These are phyloP conservation scores for Moxostoma hubbsi DNA, from an alignment of 2,797 vertebrate species.

Conservation along the genomic window DNA sequence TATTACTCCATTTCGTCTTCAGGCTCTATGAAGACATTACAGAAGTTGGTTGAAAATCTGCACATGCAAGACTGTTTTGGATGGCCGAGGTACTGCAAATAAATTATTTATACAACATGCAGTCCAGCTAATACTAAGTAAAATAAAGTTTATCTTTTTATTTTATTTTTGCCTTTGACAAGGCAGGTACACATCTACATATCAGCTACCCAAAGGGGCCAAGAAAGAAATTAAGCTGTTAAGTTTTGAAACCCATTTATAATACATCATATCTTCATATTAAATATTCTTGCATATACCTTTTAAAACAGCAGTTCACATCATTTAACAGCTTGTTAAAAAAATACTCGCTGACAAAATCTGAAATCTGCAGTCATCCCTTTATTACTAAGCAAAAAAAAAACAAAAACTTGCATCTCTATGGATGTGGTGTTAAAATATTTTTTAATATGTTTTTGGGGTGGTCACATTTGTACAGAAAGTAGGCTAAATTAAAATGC, in stretches of 20 bases:
- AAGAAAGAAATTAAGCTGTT: conserved; percentile 49
- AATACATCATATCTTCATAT: conserved; percentile 42
- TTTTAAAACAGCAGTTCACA: conserved; percentile 64
- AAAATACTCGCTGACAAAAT: conserved; percentile 65
- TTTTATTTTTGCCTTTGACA: background rate
- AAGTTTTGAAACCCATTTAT: conserved; percentile 49
- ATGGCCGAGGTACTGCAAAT: conserved; percentile 31
- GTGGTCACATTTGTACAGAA: conserved; percentile 64
- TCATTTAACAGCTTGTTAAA: conserved; percentile 67
- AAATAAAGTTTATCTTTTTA: conserved; percentile 34
- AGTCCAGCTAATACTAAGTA: conserved; percentile 39
- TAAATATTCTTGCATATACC: conserved; percentile 69
- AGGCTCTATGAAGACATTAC: background rate
- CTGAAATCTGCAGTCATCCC: conserved; percentile 34
- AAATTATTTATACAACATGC: conserved; percentile 55
- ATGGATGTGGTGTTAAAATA: conserved; percentile 51
- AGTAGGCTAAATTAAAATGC: conserved; percentile 54
- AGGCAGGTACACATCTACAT: conserved; percentile 5
- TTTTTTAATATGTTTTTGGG: conserved; percentile 44
- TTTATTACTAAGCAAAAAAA: conserved; percentile 52
- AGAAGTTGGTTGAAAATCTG: conserved; percentile 14
- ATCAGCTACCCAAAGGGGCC: conserved; percentile 40
- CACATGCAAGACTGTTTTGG: conserved; percentile 20
- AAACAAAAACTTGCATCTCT: conserved; percentile 58
- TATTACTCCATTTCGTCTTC: background rate